Evolutionary conservation across 2,888 invertebrate species (phyloP).

Genomic region (Platycnemis pennipes): DNA sequence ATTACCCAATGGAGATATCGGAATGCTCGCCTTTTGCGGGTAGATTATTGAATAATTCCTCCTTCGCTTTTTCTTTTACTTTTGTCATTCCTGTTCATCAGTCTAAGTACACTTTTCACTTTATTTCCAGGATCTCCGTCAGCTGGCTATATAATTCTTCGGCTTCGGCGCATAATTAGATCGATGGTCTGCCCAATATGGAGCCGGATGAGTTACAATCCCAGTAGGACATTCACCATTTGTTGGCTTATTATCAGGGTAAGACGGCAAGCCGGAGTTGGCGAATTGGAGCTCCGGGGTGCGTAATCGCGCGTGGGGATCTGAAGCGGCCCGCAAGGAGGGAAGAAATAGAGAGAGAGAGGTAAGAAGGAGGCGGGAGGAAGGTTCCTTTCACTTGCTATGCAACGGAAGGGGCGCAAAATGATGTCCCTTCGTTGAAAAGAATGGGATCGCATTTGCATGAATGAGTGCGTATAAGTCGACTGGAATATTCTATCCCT

Average conservation of each 20-base stretch:
- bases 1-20: slow-evolving; percentile 67
- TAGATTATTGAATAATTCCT: slow-evolving; percentile 64
- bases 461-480: slow-evolving; percentile 49
- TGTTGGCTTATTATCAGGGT: slow-evolving; percentile 60
- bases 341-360: neutral
- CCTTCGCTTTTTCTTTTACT: slow-evolving; percentile 48
- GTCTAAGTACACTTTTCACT: neutral
- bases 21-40: slow-evolving; percentile 66
- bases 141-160: neutral
- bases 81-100: slow-evolving; percentile 28
- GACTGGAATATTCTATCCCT: neutral
- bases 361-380: neutral
- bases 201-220: slow-evolving; percentile 41
- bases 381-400: slow-evolving; percentile 19
- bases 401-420: slow-evolving; percentile 12
- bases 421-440: slow-evolving; percentile 19
- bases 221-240: slow-evolving; percentile 27
- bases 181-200: slow-evolving; percentile 43
- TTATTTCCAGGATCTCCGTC: slow-evolving; percentile 17
- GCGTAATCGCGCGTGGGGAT: slow-evolving; percentile 45
- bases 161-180: slow-evolving; percentile 54
- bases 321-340: slow-evolving; percentile 12
- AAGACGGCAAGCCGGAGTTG: slow-evolving; percentile 32
- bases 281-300: slow-evolving; percentile 40
- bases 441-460: slow-evolving; percentile 44